Evolutionary conservation across 2,888 invertebrate species (phyloP).

Genomic region (Netelia inedita): DNA sequence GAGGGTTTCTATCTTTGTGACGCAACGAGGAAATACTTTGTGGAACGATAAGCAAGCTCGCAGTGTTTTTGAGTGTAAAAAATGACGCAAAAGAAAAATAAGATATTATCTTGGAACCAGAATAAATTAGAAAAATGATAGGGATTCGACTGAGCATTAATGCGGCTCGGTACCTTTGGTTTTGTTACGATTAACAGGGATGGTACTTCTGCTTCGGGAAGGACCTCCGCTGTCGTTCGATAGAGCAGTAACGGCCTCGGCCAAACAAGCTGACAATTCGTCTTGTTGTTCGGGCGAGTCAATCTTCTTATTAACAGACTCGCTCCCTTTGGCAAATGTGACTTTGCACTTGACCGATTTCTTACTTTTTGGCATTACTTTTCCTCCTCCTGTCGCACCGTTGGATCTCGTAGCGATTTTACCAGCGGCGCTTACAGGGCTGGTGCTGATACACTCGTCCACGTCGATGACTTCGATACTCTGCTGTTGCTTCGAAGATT

Average conservation of each 20-base stretch:
- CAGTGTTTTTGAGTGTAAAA: background rate
- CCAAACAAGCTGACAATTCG: conserved; percentile 82
- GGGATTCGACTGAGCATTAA: conserved; percentile 41
- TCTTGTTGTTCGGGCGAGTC: conserved; percentile 77
- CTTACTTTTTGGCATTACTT: conserved; percentile 78
- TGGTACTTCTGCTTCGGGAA: conserved; percentile 65
- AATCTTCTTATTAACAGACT: conserved; percentile 68
- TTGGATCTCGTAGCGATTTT: conserved; percentile 68
- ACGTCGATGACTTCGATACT: conserved; percentile 65
- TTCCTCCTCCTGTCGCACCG: conserved; percentile 67
- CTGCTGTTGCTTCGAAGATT: conserved; percentile 62
- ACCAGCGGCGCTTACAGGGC: conserved; percentile 69
- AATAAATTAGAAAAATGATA: conserved; percentile 7
- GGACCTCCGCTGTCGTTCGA: conserved; percentile 75
- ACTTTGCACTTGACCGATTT: conserved; percentile 78
- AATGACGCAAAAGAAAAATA: background rate
- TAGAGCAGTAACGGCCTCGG: conserved; percentile 83
- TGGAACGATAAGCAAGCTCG: too few relatives aligned
- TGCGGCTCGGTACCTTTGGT: conserved; percentile 64
- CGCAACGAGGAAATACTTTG: too few relatives aligned
- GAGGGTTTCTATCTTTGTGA: too few relatives aligned
- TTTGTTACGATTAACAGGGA: conserved; percentile 68
- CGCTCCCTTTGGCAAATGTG: conserved; percentile 73
- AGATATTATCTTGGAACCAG: background rate
- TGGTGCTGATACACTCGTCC: conserved; percentile 68